Evolutionary conservation across 2,888 invertebrate species (phyloP), one percentile per base, ranked within the genome.

Genomic region (Brachyptera putata): DNA sequence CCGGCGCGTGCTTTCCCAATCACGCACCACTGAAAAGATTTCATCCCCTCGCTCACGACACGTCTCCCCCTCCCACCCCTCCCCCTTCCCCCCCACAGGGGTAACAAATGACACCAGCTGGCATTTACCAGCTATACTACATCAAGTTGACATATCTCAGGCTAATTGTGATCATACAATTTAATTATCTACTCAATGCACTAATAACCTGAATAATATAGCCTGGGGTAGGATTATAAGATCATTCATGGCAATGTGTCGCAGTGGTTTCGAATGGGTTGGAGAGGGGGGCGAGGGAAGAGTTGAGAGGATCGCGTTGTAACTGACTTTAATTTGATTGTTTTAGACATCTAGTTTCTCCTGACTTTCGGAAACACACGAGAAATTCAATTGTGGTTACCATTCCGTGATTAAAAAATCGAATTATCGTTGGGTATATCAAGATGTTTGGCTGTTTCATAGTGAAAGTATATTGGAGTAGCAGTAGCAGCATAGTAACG

Each of bases 171-270:
- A 53, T 53, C 34, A 22, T 36, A 36, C 53, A 53, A 53, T 53
- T 53, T 53, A 53, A 53, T 53, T 53, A 53, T 34, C 34, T 53
- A 18, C 53, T 53, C 53, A 14, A 36, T 34, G 21, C 22, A 18
- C 53, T 53, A 53, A 53, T 53, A 53, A 53, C 53, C 53, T 34
- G 53, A 34, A 34, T n/a, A n/a, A n/a, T 36, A 53, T 53, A 36
- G 53, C 34, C 36, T 14, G 22, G 36, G 53, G 53, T 36, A 36
- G 53, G 16, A 18, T 21, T 18, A 34, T 34, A 21, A 30, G 36
- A 53, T 16, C 41, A 41, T 16, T 41, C 41, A n/a, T 43, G 43
- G 43, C 43, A 53, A 22, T 53, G 16, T n/a, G 26, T 25, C 9
- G 26, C 34, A 18, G 53, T 36, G 34, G 53, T 53, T 53, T 30